Conservation (phyloP, 2,888 invertebrate species). For the Hipparchia sbordonii region DNA sequence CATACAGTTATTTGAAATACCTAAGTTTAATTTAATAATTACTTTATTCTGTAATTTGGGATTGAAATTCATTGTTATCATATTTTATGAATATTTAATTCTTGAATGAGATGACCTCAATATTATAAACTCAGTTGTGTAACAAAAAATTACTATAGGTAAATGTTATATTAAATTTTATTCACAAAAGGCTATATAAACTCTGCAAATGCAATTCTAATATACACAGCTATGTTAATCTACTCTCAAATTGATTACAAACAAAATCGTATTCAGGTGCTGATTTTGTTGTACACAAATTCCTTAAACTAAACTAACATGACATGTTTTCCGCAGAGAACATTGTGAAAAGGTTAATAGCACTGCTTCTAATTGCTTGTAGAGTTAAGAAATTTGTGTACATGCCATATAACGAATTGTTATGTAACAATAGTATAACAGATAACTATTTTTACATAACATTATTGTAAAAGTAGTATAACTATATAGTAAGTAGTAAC, state of each 20-base stretch:
- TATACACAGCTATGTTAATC: constrained; percentile 23
- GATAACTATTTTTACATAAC: no score
- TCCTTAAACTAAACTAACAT: neutral
- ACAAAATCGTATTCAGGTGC: neutral
- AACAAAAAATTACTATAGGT: neutral
- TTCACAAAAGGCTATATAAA: constrained; percentile 18
- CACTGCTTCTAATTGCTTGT: no score
- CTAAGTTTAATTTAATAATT: neutral
- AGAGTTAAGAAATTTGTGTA: no score
- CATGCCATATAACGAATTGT: no score
- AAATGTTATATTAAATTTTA: neutral
- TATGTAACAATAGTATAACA: no score
- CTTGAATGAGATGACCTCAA: neutral
- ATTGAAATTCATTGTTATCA: neutral
- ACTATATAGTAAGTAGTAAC: no score
- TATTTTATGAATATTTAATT: neutral
- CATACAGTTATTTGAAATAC: neutral
- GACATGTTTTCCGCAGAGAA: neutral
- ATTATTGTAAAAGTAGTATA: no score
- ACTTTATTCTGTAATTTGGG: neutral
- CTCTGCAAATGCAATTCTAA: constrained; percentile 18
- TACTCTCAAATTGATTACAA: constrained; percentile 34
- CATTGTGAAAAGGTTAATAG: neutral
- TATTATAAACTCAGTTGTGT: neutral
- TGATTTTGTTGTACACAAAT: neutral